Evolutionary conservation across 2,797 vertebrate genomes (phyloP).

Genomic region (Falco peregrinus): DNA sequence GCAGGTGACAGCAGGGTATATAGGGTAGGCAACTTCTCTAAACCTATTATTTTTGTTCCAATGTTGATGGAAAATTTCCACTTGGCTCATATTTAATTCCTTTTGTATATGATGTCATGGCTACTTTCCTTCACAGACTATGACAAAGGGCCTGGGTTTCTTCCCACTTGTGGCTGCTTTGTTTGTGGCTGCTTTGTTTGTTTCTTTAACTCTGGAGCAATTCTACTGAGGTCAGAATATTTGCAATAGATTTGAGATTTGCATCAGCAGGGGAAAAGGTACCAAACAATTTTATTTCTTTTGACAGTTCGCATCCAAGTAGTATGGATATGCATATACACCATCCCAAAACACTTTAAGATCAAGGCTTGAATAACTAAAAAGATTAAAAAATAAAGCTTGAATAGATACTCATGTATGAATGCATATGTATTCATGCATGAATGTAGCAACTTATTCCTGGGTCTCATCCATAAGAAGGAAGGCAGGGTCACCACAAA

Average conservation of each 20-base stretch:
- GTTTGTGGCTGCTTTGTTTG: background rate
- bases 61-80: background rate
- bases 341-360: background rate
- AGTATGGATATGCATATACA: background rate
- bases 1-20: background rate
- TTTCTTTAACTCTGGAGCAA: background rate
- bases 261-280: background rate
- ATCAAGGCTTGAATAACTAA: background rate
- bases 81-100: background rate
- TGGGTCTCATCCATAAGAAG: background rate
- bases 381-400: background rate
- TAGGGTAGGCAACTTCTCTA: background rate
- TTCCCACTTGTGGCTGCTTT: background rate
- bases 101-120: background rate
- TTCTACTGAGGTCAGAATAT: background rate
- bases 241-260: background rate
- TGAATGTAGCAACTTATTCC: background rate
- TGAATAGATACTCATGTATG: background rate
- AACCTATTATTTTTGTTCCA: background rate
- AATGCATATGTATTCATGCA: background rate
- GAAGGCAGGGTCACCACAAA: background rate
- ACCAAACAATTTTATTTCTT: background rate
- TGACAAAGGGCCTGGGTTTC: background rate
- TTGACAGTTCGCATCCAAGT: background rate
- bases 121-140: background rate